Evolutionary conservation across 37 sponge, comb jelly and placozoan genomes (phyloP).

Genomic region (Beroe ovata): DNA sequence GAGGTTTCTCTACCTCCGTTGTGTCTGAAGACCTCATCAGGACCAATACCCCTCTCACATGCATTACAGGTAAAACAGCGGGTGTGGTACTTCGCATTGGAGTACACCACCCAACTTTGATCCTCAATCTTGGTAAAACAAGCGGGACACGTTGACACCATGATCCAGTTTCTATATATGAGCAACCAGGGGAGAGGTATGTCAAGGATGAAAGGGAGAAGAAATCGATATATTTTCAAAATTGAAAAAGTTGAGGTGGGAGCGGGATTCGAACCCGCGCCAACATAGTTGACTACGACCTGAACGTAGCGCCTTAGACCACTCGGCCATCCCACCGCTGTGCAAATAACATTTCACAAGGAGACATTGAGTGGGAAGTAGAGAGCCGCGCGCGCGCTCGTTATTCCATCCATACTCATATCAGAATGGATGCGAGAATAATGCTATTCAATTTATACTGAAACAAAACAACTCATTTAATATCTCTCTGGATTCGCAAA

Average conservation of each 20-base stretch:
- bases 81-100: conserved; percentile 17
- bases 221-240: background rate
- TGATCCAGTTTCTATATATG: background rate
- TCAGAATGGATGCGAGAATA: no score
- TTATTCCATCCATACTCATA: no score
- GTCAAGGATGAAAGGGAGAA: background rate
- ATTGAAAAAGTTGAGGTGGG: background rate
- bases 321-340: conserved; percentile 1
- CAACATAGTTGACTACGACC: background rate
- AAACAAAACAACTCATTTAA: no score
- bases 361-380: no score
- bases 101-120: conserved; percentile 1
- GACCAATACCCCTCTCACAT: conserved; percentile 1
- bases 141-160: conserved; percentile 30
- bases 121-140: conserved; percentile 3
- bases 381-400: no score
- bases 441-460: no score
- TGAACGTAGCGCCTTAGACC: conserved; percentile 1
- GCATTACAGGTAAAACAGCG: conserved; percentile 26
- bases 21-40: conserved; percentile 27
- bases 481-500: no score
- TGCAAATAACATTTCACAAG: no score
- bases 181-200: background rate
- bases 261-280: conserved; percentile 1
- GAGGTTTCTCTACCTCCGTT: conserved; percentile 45